Evolutionary conservation across 2,888 invertebrate species (phyloP), one percentile per base, ranked within the genome.

Genomic region (Dryomyza anilis): DNA sequence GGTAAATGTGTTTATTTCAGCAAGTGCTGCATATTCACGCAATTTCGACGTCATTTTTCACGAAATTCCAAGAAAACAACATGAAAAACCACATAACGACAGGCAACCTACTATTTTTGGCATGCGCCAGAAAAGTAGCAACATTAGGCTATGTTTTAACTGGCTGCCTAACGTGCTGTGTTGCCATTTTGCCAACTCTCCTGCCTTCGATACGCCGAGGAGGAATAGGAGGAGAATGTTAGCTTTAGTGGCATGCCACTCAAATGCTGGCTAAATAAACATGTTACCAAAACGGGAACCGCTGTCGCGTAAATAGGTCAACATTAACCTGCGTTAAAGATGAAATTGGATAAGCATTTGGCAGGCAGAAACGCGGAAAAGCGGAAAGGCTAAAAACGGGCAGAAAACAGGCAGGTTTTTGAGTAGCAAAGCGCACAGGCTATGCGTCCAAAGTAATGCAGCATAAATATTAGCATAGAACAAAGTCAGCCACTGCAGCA

Each of bases 381-480:
- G 7, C 12, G 39, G 7, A 39, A 33, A 33, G 33, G 33, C 33
- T 33, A 12, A 7, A 12, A 12, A 7, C 33, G 12, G 33, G 33
- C n/a, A n/a, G n/a, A n/a, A n/a, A n/a, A n/a, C n/a, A n/a, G n/a
- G n/a, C n/a, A n/a, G n/a, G n/a, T n/a, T n/a, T n/a, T n/a, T n/a
- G n/a, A n/a, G n/a, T n/a, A n/a, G n/a, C n/a, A n/a, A n/a, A n/a
- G 3, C n/a, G 39, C 43, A 36, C 56, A 43, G 27, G 25, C 43
- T 2, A 16, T 43, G 45, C 57, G 57, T 39, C 57, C 57, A 23
- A 56, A 43, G 27, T 43, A 57, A 57, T 57, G 59, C 43, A 43
- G 57, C 25, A 33, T 48, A 48, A 59, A 48, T 59, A 59, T 59
- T 59, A 30, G 59, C 59, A 59, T 59, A 46, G 29, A 21, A 56